Evolutionary conservation across 2,113 vertebrate genomes (phyloP), one percentile per base, ranked within the genome.

Genomic region (Coregonus clupeaformis): DNA sequence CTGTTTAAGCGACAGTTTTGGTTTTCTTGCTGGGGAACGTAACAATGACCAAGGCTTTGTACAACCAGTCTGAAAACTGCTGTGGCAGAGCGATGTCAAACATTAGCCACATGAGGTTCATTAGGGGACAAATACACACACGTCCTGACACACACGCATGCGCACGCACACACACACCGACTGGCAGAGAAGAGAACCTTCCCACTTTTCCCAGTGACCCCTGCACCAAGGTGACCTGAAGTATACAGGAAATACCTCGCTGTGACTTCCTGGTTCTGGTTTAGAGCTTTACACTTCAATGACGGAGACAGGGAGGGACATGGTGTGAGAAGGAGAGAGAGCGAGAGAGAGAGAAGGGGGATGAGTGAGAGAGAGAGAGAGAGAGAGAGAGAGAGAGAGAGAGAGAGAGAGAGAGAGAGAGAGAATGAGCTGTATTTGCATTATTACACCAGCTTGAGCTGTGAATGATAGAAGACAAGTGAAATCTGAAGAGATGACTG

Each of bases 191-290:
- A 30, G 45, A 76, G 52, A 52, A 6, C 30, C 22, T 52, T 20
- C 81, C 67, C 60, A 68, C 72, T 77, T 78, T 74, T 86, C 80
- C 69, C 84, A 80, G 42, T 0, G 36, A 80, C 75, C 82, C 42
- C 77, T 85, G 57, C 68, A 60, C 69, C 74, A 71, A 55, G 77
- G 72, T 60, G 79, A 82, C 83, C 82, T 65, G 66, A 83, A 78
- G 74, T 73, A 87, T 77, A 75, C 85, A 90, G 91, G 90, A 91
- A 92, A 88, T 81, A 80, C 74, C 84, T 91, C 72, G 1, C 20
- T 63, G 75, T 59, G 71, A 84, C 85, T 88, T 89, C 86, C 85
- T 85, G 85, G 27, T 12, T 42, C 76, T 69, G 78, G 68, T 82
- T 80, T 77, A 78, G 70, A 68, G 69, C 76, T 85, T 68, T 78